Percentiles rank a stretch among this genome's conserved stretches.
These are phyloP conservation scores for Oikopleura albicans DNA, from an alignment of 23 tunicate genomes.

Conservation along the genomic window DNA sequence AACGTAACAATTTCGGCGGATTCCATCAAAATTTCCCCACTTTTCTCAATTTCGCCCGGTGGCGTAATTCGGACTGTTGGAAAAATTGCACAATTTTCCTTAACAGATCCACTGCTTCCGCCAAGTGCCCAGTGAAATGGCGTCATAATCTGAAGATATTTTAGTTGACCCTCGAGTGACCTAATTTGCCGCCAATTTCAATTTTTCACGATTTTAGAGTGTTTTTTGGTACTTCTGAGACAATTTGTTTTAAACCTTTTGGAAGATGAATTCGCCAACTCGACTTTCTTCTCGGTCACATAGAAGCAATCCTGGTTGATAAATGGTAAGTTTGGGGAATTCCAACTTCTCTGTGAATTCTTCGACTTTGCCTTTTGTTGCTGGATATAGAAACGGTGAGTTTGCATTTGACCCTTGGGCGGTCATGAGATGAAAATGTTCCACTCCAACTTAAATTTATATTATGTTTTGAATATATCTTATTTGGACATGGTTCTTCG, in stretches of 20 bases:
- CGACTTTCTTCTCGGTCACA: background rate
- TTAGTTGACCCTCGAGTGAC: no score
- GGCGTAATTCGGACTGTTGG: no score
- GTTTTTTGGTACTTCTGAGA: no score
- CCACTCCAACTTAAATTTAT: background rate
- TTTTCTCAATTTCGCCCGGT: no score
- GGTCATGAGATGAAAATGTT: background rate
- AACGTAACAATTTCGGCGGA: no score
- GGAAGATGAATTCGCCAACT: background rate
- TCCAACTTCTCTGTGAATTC: background rate
- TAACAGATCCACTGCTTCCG: background rate
- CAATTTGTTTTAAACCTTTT: no score
- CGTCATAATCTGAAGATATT: no score
- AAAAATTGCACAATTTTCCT: no score
- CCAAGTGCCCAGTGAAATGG: background rate
- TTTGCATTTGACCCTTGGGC: background rate
- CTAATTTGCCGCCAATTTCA: no score
- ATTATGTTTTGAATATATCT: background rate
- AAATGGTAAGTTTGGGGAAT: slow-evolving; percentile 11
- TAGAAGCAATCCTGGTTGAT: background rate
- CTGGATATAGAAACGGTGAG: background rate
- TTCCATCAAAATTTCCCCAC: no score
- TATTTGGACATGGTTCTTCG: no score
- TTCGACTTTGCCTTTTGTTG: background rate
- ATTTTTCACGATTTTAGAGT: no score